Base-by-base conservation (phyloP, 2,888 invertebrate species). In the Acanthosepion esculentum region DNA sequence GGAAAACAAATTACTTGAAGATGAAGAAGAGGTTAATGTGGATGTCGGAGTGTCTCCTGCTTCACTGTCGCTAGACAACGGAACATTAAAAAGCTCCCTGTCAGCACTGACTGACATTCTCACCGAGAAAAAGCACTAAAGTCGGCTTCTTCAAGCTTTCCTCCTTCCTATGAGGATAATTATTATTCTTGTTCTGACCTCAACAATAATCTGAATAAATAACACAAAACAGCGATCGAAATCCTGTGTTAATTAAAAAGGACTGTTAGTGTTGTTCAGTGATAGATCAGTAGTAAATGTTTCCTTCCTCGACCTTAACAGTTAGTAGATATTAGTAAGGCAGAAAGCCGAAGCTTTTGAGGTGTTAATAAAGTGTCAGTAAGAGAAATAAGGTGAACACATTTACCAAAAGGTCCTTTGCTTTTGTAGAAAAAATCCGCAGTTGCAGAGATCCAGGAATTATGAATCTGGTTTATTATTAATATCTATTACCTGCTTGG, bases 51-150 rank as follows among this genome's bases (percentile, higher is more conserved):
- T 78, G 33, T 78, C 78, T 78, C 96, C 97, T 96, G 96, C 95
- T 59, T 97, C 97, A 95, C 96, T 96, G 94, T 96, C 96, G 95
- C 96, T 97, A 50, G 96, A 96, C 91, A 96, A 95, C 41, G 96
- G 96, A 41, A 97, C 96, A 95, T 95, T 96, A 78, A 78, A 78
- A 15, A 78, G 78, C 78, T 78, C 78, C 78, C 78, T n/a, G 33
- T 78, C 78, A 33, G 15, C n/a, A 78, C 78, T 33, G 33, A 78
- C 78, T 78, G 78, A 78, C 78, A 78, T 78, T 33, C n/a, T 78
- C 18, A 78, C 12, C 78, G 5, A 33, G n/a, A 78, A 78, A 33
- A 78, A 78, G 33, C 78, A 78, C 15, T 33, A 33, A 33, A n/a
- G 15, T 78, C 0, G 18, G 33, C 78, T 78, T 59, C 23, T 59